Base-by-base conservation (phyloP, 2,888 invertebrate genomes). In the Pyralis farinalis region DNA sequence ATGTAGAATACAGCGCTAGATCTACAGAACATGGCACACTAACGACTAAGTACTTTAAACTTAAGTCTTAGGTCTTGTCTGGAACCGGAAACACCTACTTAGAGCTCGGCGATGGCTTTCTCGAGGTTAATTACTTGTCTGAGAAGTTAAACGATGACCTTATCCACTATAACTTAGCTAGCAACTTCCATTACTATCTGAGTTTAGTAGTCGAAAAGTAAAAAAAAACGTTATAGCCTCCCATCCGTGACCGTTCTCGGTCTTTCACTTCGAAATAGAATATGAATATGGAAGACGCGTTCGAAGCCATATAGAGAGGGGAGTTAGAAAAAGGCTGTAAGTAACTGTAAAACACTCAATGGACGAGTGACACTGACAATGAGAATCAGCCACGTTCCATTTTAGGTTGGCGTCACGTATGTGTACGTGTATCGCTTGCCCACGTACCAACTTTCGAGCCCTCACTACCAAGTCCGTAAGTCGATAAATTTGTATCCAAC, bases 331-430 rank as follows among this genome's bases (percentile, higher is more conserved):
- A 74, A 71, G 77, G 68, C 67, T 56, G 69, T 83, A 83, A 82
- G 84, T 84, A 85, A 84, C 86, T 77, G 84, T 86, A 78, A 77
- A 83, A 68, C 72, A 73, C 76, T 74, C 80, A 75, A 79, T 79
- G 77, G 68, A 69, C 74, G 74, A 72, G 59, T 76, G 81, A 77
- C 84, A 84, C 74, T 82, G 81, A 72, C 82, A 82, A 79, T 81
- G 80, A 79, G 71, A 58, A 63, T 12, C 12, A 55, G 53, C 53
- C 63, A 49, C 53, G 67, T 65, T 71, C 79, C 76, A 64, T 72
- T 80, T 81, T 73, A 71, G 74, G 66, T 62, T 57, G 47, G 50
- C 60, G 72, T 83, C 83, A 85, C 83, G 81, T 85, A 76, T 69
- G 63, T 55, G 68, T 71, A 78, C 82, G 82, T 80, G 79, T 58